phyloP scores from a whole-genome alignment of 2,888 invertebrate species.

The Heliconius charithonia region DNA sequence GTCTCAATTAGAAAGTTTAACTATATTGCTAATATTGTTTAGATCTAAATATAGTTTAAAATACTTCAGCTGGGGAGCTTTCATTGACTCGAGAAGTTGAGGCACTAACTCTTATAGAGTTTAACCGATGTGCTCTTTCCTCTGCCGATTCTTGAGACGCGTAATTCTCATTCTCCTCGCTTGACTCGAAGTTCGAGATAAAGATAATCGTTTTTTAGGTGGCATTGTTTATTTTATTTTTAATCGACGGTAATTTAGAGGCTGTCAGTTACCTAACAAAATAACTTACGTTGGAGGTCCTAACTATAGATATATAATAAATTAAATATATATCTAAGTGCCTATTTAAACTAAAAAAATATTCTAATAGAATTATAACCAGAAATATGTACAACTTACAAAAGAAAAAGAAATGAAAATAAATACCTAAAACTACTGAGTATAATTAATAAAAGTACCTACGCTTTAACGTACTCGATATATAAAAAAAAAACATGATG shows the following conservation, averaged over 20 bases:
- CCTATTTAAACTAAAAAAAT: neutral
- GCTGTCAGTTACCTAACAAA: constrained; percentile 1
- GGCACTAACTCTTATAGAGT: too few species aligned
- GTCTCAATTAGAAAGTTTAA: too few species aligned
- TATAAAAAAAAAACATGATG: neutral
- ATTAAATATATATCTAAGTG: neutral
- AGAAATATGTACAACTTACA: neutral
- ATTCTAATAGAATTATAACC: neutral
- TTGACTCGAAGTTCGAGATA: constrained; percentile 2
- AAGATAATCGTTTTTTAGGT: constrained; percentile 2
- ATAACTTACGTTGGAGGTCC: neutral
- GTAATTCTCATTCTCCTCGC: constrained; percentile 1
- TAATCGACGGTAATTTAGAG: neutral
- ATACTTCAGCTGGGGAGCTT: too few species aligned
- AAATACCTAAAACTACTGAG: neutral
- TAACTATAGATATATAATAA: neutral
- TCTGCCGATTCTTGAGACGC: neutral
- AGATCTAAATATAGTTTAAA: too few species aligned
- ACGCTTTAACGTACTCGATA: neutral
- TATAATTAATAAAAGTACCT: neutral
- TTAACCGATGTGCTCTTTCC: neutral
- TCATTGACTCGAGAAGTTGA: too few species aligned
- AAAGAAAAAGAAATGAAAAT: constrained; percentile 2
- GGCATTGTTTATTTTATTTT: constrained; percentile 5
- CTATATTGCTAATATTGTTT: too few species aligned